Base-by-base conservation (phyloP, 1,140 invertebrate species). In the Drosophila pruinosa region DNA sequence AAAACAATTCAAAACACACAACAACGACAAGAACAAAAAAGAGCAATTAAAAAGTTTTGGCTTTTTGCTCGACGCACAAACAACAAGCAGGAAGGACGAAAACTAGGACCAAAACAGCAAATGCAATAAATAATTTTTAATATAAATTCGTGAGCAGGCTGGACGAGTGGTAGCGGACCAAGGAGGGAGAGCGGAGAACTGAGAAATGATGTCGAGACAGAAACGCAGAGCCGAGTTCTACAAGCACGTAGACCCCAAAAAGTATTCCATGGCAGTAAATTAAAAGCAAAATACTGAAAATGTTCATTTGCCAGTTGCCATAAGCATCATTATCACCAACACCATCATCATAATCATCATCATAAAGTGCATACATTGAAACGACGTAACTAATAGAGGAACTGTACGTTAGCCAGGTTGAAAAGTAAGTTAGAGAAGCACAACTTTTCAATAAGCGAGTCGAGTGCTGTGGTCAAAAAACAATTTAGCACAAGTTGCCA, bases 81-180 rank as follows among this genome's bases (percentile, higher is more conserved):
- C 10, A 64, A 41, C 45, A 61, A 31, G 6, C 7, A 19, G 10
- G 3, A 8, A 14, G 31, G 6, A 24, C 45, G 12, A 17, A 21
- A 53, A 53, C 36, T 36, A 53, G 65, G 26, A 56, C 8, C 64
- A 28, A 53, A 67, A 56, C 62, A 24, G 31, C 58, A 76, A 76
- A 76, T 76, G 79, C 82, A 82, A 82, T 82, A 82, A 83, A 82
- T 82, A 82, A 82, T 82, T 82, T 82, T 82, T 82, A 82, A 82
- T 82, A 82, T 83, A 82, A 82, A 83, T 83, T 83, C 79, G 79
- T 82, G 72, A 78, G 69, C 50, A 52, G 72, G 31, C 72, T 75
- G 72, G 72, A 72, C 59, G 57, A 72, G 38, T 62, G 56, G 41
- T 69, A 72, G 43, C 48, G 52, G 31, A 10, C 24, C 22, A 39